Conservation (phyloP, 2,888 invertebrate genomes). For the Conomelus anceps region DNA sequence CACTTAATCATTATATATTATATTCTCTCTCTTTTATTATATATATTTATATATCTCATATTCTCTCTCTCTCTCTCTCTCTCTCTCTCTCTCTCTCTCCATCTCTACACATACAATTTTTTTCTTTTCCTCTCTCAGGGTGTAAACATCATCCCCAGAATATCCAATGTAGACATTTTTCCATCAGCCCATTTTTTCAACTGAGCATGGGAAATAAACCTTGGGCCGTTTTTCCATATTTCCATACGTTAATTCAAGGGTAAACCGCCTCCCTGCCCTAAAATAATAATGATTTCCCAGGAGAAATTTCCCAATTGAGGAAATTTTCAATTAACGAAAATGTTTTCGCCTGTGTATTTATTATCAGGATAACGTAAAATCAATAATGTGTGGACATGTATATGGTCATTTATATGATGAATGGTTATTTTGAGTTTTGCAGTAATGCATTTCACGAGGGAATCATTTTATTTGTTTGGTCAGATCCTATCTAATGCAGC, state of each 20-base stretch:
- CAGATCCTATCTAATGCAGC: no score
- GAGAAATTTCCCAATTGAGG: background rate
- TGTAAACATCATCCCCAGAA: background rate
- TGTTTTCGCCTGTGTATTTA: background rate
- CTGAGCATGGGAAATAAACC: background rate
- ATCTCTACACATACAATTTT: no score
- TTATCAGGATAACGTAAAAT: background rate
- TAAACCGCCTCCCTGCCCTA: background rate
- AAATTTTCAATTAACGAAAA: background rate
- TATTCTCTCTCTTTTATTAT: no score
- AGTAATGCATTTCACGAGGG: background rate
- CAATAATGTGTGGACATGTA: background rate
- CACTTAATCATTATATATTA: no score
- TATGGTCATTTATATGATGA: background rate
- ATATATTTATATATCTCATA: no score
- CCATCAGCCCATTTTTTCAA: background rate
- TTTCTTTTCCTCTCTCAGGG: no score
- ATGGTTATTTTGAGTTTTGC: background rate
- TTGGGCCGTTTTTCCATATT: background rate
- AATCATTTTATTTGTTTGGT: background rate
- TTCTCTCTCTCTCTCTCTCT: background rate
- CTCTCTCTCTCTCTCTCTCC: background rate
- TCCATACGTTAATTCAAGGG: background rate
- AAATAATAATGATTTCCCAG: background rate
- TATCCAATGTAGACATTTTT: background rate